Conservation (phyloP, 2,797 vertebrate genomes). For the Gorsachius magnificus region DNA sequence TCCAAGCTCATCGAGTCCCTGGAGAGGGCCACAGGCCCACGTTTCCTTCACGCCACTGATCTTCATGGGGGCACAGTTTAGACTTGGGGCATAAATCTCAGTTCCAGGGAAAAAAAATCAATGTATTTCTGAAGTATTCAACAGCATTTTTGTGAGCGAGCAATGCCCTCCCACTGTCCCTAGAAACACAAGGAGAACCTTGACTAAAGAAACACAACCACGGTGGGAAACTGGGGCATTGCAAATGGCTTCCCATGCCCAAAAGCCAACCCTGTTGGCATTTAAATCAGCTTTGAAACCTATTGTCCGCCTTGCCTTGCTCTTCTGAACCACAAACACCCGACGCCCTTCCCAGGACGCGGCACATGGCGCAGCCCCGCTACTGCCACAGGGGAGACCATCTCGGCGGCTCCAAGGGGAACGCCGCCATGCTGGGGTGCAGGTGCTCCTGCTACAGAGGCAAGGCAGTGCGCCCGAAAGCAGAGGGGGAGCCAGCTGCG, state of each 20-base stretch:
- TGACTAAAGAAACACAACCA: not conserved
- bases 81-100: not conserved
- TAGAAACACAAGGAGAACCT: not conserved
- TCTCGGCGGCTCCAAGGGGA: rapidly evolving
- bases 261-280: not conserved
- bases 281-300: not conserved
- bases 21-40: rapidly evolving
- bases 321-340: not conserved
- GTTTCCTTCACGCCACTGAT: not conserved
- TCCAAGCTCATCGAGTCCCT: not conserved
- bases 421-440: rapidly evolving
- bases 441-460: too few relatives aligned
- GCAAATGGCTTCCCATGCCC: not conserved
- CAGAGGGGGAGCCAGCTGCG: not conserved
- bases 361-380: rapidly evolving
- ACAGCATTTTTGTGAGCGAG: not conserved
- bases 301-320: rapidly evolving
- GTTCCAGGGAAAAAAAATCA: not conserved
- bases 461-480: rapidly evolving
- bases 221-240: rapidly evolving
- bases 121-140: not conserved
- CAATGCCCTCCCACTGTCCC: not conserved
- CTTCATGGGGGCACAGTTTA: not conserved
- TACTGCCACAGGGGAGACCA: rapidly evolving
- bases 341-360: rapidly evolving